phyloP scores from a whole-genome alignment of 1,140 invertebrate species.

The Branchinecta lindahli region DNA sequence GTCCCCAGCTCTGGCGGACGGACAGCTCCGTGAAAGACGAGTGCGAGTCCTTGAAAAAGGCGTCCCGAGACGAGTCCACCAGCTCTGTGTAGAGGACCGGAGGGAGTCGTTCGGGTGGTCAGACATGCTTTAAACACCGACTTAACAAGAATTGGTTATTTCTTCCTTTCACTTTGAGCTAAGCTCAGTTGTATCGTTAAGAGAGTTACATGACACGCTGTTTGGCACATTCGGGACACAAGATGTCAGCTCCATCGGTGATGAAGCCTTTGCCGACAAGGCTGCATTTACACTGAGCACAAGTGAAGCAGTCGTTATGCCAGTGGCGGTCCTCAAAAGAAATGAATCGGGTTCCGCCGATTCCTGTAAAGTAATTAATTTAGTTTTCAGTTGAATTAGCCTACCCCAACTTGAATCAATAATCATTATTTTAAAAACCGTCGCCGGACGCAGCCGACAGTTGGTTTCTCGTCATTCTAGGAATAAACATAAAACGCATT shows the following conservation, averaged over 20 bases:
- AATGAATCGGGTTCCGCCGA: slow-evolving; percentile 97
- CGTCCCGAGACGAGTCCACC: too few relatives aligned
- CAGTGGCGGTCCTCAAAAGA: slow-evolving; percentile 98
- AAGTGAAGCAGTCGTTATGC: slow-evolving; percentile 99
- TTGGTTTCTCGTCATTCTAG: too few relatives aligned
- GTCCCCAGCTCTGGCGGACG: too few relatives aligned
- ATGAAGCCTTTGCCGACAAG: slow-evolving; percentile 97
- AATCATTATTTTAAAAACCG: background rate
- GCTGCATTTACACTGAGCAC: slow-evolving; percentile 82
- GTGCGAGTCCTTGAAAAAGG: too few relatives aligned
- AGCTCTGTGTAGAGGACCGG: too few relatives aligned
- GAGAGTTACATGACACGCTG: slow-evolving; percentile 65
- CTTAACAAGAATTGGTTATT: background rate
- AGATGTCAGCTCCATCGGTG: slow-evolving; percentile 88
- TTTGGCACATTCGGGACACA: slow-evolving; percentile 98
- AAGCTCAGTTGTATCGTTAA: too few relatives aligned
- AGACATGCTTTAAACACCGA: background rate
- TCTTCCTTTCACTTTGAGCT: too few relatives aligned
- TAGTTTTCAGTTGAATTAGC: too few relatives aligned
- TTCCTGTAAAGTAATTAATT: slow-evolving; percentile 44
- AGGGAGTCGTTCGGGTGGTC: background rate
- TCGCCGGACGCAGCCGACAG: too few relatives aligned
- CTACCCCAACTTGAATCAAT: too few relatives aligned
- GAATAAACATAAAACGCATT: slow-evolving; percentile 1
- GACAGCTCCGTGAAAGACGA: too few relatives aligned